Evolutionary conservation across 2,797 vertebrate genomes (phyloP).

Genomic region (Mionectes olivaceus): DNA sequence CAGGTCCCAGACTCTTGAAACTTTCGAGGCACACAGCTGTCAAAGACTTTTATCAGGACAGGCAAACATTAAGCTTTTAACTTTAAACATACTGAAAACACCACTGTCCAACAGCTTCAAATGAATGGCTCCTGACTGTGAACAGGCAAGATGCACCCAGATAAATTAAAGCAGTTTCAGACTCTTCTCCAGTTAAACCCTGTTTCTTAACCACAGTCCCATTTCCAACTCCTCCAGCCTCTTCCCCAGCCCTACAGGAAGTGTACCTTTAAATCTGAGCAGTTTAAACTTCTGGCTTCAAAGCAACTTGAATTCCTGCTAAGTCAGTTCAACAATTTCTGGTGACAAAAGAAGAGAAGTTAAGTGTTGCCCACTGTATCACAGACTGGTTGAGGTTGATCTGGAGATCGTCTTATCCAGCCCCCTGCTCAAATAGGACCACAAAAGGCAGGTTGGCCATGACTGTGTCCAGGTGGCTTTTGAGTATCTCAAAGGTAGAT

Average conservation of each 20-base stretch:
- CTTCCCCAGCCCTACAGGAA: not conserved
- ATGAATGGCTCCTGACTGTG: not conserved
- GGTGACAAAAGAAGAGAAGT: constrained; percentile 27
- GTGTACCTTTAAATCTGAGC: not conserved
- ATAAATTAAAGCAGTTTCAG: not conserved
- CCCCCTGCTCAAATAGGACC: not conserved
- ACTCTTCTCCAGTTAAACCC: not conserved
- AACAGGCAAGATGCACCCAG: not conserved
- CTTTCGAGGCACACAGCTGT: accelerated
- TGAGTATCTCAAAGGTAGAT: not conserved
- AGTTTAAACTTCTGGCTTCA: constrained; percentile 35
- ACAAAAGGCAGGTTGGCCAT: not conserved
- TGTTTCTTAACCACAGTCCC: not conserved
- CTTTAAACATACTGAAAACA: not conserved
- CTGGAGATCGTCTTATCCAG: not conserved
- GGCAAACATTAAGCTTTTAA: not conserved
- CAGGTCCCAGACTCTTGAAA: not conserved
- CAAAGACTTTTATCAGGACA: not conserved
- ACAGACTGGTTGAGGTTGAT: not conserved
- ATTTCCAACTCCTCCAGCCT: not conserved
- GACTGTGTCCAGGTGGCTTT: not conserved
- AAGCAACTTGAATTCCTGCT: constrained; percentile 19
- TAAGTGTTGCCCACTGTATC: not conserved
- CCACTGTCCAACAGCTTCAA: not conserved
- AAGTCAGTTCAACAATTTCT: constrained; percentile 38